Conservation (phyloP, 2,113 vertebrate species). For the Lota lota region DNA sequence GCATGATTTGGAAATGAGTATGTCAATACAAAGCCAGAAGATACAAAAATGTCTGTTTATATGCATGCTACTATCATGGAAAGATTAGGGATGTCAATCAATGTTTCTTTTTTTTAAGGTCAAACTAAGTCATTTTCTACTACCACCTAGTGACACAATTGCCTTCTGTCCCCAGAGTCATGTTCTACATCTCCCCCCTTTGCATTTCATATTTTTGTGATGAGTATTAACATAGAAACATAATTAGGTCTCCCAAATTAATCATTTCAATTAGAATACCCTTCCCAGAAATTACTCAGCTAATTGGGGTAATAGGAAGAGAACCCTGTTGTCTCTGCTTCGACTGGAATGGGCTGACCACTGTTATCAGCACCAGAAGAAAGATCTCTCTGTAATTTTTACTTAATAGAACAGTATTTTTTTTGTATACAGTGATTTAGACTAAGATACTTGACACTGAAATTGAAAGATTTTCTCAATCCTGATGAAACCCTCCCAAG, state of each 20-base stretch:
- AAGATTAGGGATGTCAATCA: constrained; percentile 1
- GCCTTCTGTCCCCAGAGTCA: constrained; percentile 54
- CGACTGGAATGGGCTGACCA: no score
- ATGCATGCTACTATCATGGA: background rate
- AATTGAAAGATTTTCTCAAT: background rate
- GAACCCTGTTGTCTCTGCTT: constrained; percentile 29
- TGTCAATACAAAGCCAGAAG: background rate
- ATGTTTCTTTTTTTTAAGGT: constrained; percentile 40
- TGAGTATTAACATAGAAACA: constrained; percentile 78
- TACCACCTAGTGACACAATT: constrained; percentile 73
- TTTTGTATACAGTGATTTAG: no score
- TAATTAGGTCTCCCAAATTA: constrained; percentile 81
- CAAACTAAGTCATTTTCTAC: constrained; percentile 31
- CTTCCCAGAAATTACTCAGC: constrained; percentile 64
- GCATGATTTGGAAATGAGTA: background rate
- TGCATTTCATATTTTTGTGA: constrained; percentile 64
- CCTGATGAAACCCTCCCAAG: no score
- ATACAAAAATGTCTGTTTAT: background rate
- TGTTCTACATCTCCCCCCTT: constrained; percentile 64
- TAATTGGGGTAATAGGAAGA: constrained; percentile 71
- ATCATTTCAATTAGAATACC: constrained; percentile 75
- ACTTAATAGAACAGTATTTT: no score
- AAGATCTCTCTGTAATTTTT: no score
- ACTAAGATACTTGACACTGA: no score
- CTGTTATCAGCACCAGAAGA: no score